Conservation (phyloP, 2,797 vertebrate species). For the Gadopsis bispinosus region DNA sequence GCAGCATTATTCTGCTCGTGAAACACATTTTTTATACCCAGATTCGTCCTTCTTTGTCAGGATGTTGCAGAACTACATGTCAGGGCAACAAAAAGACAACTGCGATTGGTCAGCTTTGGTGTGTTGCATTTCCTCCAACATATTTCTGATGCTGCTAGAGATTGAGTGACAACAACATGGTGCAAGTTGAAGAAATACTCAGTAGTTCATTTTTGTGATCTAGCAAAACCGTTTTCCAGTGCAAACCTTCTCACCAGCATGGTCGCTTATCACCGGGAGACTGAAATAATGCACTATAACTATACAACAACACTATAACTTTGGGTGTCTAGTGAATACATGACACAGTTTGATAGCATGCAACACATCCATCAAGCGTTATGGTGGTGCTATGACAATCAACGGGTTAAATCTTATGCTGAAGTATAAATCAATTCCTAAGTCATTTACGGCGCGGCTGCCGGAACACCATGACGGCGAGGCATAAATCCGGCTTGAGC, state of each 20-base stretch:
- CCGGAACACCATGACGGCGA: constrained; percentile 44
- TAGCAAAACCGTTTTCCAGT: not conserved
- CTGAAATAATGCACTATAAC: constrained; percentile 1
- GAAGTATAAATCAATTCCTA: constrained; percentile 51
- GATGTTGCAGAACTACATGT: not conserved
- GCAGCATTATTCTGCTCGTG: not conserved
- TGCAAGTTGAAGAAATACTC: not conserved
- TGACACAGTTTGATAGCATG: constrained; percentile 6
- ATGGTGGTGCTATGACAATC: constrained; percentile 9
- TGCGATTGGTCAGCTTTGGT: not conserved
- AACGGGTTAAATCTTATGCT: constrained; percentile 45
- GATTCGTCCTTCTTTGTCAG: not conserved
- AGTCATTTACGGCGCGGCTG: constrained; percentile 42
- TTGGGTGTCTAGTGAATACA: constrained; percentile 4
- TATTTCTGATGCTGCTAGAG: not conserved
- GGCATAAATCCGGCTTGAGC: constrained; percentile 64
- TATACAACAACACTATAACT: constrained; percentile 35
- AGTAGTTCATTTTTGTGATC: not conserved
- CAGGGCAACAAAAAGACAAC: not conserved
- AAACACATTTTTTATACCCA: not conserved
- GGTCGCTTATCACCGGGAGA: not conserved
- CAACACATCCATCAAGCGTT: constrained; percentile 24
- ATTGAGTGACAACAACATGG: not conserved
- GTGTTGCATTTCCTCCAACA: not conserved
- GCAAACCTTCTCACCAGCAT: not conserved